phyloP scores from a whole-genome alignment of 2,797 vertebrate genomes.

The Cyprinella venusta region DNA sequence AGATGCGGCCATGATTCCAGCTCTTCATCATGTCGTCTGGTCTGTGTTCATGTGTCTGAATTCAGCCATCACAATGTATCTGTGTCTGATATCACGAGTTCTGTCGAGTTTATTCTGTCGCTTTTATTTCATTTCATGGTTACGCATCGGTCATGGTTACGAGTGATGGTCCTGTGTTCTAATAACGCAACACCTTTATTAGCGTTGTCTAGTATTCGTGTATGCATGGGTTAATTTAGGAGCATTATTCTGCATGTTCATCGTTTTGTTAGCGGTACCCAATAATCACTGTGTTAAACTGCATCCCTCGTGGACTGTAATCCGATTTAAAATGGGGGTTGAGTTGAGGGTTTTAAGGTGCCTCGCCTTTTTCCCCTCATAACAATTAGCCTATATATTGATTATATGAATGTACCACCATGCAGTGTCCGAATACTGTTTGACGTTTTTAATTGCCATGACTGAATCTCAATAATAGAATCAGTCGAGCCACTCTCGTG shows the following conservation, averaged over 20 bases:
- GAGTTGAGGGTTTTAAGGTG: constrained; percentile 8
- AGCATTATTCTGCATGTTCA: background rate
- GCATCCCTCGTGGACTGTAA: constrained; percentile 38
- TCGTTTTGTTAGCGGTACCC: background rate
- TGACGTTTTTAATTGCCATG: background rate
- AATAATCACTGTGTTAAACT: constrained; percentile 40
- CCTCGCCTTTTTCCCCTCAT: background rate
- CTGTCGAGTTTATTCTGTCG: background rate
- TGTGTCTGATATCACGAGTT: background rate
- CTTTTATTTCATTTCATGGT: constrained; percentile 3
- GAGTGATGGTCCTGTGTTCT: background rate
- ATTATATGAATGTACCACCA: background rate
- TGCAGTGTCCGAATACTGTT: background rate
- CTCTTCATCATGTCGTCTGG: constrained; percentile 30
- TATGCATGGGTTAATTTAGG: background rate
- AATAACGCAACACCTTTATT: constrained; percentile 2
- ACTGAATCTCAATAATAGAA: background rate
- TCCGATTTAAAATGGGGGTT: constrained; percentile 48
- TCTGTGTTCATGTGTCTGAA: constrained; percentile 19
- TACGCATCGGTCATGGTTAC: background rate
- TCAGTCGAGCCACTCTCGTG: background rate
- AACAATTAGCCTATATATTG: no score
- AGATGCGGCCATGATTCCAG: constrained; percentile 53
- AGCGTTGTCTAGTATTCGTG: background rate
- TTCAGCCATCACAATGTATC: background rate